Percentiles rank a stretch among this genome's conserved stretches.
Evolutionary conservation across 2,888 invertebrate species (phyloP).

Genomic region (Nemotelus nigrinus): DNA sequence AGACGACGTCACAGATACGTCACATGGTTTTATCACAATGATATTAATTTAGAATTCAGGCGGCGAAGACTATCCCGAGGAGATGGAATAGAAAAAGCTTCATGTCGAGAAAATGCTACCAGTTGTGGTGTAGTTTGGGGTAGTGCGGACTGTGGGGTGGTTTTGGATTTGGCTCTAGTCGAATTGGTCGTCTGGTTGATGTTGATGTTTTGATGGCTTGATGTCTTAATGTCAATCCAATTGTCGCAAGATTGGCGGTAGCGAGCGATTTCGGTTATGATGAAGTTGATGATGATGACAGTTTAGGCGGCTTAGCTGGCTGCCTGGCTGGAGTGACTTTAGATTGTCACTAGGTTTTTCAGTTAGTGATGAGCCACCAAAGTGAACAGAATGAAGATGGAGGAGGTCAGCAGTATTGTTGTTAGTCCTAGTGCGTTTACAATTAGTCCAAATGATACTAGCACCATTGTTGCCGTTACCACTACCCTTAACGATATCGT

Average conservation of each 20-base stretch:
- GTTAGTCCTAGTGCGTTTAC: slow-evolving; percentile 23
- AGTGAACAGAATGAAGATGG: slow-evolving; percentile 36
- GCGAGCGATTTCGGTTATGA: not conserved
- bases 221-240: slow-evolving; percentile 26
- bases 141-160: not conserved
- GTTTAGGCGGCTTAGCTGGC: not conserved
- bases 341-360: slow-evolving; percentile 19
- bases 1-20: not conserved
- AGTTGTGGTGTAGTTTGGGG: no score
- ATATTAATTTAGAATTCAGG: slow-evolving; percentile 45
- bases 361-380: slow-evolving; percentile 45
- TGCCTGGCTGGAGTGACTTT: not conserved
- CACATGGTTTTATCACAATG: slow-evolving; percentile 16
- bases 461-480: not conserved
- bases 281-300: slow-evolving; percentile 1
- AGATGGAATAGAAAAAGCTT: not conserved
- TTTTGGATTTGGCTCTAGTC: not conserved
- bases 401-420: slow-evolving; percentile 15
- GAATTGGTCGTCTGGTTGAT: slow-evolving; percentile 6
- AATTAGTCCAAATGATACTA: slow-evolving; percentile 23
- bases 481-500: no score
- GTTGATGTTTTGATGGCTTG: slow-evolving; percentile 33
- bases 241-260: slow-evolving; percentile 39
- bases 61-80: slow-evolving; percentile 43
- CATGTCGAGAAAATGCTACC: not conserved